Base-by-base conservation (phyloP, 1,140 invertebrate genomes). In the Drosophila kurseongensis region DNA sequence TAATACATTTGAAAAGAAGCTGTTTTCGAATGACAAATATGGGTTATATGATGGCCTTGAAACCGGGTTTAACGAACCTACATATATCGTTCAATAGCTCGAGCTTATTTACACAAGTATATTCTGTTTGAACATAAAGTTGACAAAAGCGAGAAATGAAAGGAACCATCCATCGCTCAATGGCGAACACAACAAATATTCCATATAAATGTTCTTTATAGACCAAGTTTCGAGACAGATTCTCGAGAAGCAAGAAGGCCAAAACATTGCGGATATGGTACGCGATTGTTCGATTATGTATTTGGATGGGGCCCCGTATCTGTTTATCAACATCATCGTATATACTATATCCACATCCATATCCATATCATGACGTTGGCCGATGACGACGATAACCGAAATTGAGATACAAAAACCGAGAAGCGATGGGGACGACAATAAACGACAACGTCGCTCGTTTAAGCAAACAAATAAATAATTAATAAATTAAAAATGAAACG, bases 381-480 rank as follows among this genome's bases (percentile, higher is more conserved):
- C 48, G 41, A 77, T 65, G 79, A 82, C 59, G 56, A 48, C 48
- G 62, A 78, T 63, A 55, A 62, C 41, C 63, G 61, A 71, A 65
- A 63, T 29, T 40, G 41, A 78, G 57, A 45, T 45, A 51, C 61
- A 47, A 78, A 82, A 51, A 57, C 9, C 41, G 56, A 55, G 50
- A 14, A 18, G n/a, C 40, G 40, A 66, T 51, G 40, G 38, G 45
- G 58, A 65, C 44, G 42, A 62, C 44, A 54, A 75, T 42, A 72
- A 45, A 45, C 45, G 44, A 61, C 54, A 61, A 23, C 48, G 59
- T 72, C 73, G 59, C 66, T 80, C 78, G 73, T 83, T 78, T 66
- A 65, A 60, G 65, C 78, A 67, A 75, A 78, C 75, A 85, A 85
- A 85, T 86, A 81, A 82, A 72, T 72, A 88, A 82, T 82, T 82